Base-by-base conservation (phyloP, 30 jellyfish, hydroid and myxozoan genomes). In the Hydractinia symbiolongicarpus region DNA sequence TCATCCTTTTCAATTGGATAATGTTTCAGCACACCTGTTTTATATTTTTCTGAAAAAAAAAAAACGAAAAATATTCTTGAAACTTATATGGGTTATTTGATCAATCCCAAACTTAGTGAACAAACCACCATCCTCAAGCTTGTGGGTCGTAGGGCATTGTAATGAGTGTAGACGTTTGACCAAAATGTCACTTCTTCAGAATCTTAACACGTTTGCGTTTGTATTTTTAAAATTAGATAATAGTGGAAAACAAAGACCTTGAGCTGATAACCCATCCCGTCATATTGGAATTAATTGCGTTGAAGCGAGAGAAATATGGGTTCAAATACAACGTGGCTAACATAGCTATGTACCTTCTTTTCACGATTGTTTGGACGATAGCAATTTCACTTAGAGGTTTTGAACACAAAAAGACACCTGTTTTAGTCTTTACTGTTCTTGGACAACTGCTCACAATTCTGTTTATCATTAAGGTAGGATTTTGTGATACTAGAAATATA, bases 361-460 rank as follows among this genome's bases (percentile, higher is more conserved):
- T 64, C 74, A 64, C 74, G 0, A 64, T 64, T 1, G 74, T 64
- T 13, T 64, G 74, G 74, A 64, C 74, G 52, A 64, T 64, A 64
- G 19, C 74, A 64, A 64, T 64, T n/a, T 64, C 74, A 64, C 19
- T 64, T 13, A 30, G 44, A 30, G 44, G 44, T 30, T 30, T 30
- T 30, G 44, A 30, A 30, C 74, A 6, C 0, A 64, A 64, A 13
- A 64, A 64, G 40, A 64, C 19, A 64, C 52, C 17, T 13, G 16
- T 64, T 64, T 13, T 64, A 13, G 19, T 64, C 40, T 64, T 64
- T 9, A 64, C 74, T 6, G 74, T 8, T 7, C 9, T 64, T 4
- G 74, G 74, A 64, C 74, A 64, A 64, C 40, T 64, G 9, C 40
- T 64, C 74, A 64, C 74, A n/a, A 6, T 64, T 13, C 17, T 64